Base-by-base conservation (phyloP, 2,888 invertebrate genomes). In the Watsonalla binaria region DNA sequence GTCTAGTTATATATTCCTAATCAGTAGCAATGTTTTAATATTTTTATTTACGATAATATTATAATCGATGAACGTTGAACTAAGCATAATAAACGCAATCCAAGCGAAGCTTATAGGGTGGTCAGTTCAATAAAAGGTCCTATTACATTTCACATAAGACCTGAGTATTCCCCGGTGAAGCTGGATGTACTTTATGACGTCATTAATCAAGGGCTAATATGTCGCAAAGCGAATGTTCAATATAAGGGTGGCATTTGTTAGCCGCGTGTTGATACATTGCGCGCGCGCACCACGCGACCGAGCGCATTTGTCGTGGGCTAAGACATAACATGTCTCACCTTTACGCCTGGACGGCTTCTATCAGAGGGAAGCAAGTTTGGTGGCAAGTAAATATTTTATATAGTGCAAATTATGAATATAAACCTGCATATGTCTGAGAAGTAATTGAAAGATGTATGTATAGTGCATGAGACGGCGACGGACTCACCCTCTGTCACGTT, bases 291-390 rank as follows among this genome's bases (percentile, higher is more conserved):
- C 64, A 60, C 64, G 64, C 73, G 73, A 76, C 68, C 71, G 71
- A 65, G 61, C 62, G 75, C 80, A 82, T 84, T 82, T 80, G 78
- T 82, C 73, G 72, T 70, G 61, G 56, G 54, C 52, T 46, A 48
- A 6, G n/a, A n/a, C n/a, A n/a, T n/a, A n/a, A 55, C 13, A 24
- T 33, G 14, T 39, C 13, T 52, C 48, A 50, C 35, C 50, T 51
- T 49, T 52, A 37, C 48, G 45, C 42, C 8, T 46, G 59, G 65
- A 70, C 74, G 63, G 59, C 5, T 11, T 60, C 50, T 15, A 66
- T 62, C 62, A 45, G 13, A 15, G 45, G 48, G 67, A 45, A 45
- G 8, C 55, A 51, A 54, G 58, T 59, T 58, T 68, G 65, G 66
- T 66, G 55, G 58, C 60, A 60, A 8, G 47, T 13, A 46, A 9